Evolutionary conservation across 2,113 vertebrate species (phyloP), one percentile per base, ranked within the genome.

Genomic region (Gymnogyps californianus): DNA sequence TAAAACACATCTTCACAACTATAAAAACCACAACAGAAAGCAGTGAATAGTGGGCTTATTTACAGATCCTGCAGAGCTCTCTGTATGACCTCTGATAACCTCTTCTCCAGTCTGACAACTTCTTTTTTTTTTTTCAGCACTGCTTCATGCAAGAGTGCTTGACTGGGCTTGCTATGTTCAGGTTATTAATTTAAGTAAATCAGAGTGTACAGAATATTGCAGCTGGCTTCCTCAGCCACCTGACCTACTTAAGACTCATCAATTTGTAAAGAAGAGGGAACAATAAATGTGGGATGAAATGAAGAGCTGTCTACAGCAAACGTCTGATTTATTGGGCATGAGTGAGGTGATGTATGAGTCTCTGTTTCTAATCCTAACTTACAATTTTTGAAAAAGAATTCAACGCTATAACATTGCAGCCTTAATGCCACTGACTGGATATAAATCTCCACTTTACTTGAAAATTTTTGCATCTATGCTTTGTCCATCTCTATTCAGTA

Each of bases 111-210:
- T 24, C 28, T 87, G 58, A 83, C 16, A 81, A 10, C 22, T 81
- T 49, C 17, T 21, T n/a, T 61, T 58, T 55, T 40, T 59, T 66
- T 78, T 38, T 57, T 29, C 40, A 36, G 4, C 58, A 62, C 13
- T 69, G 46, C 29, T 87, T 92, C 70, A 70, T 87, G 88, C 36
- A 74, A 76, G 38, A 74, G 31, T 42, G 25, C 11, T 44, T 69
- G 61, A 86, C 38, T 46, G 44, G 44, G 12, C n/a, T 83, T 84
- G 34, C 62, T 80, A n/a, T 25, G 8, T 79, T 93, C 51, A 89
- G 74, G 66, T 97, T 85, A 92, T 96, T 96, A 87, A 90, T 94
- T 91, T 87, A 93, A 92, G 62, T 70, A 90, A 92, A 95, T 96
- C n/a, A 91, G 51, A 82, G 32, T 66, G 44, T 44, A 74, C 13